These are phyloP conservation scores for Drosophila serrata DNA, from an alignment of 1,140 invertebrate genomes.

Conservation along the genomic window DNA sequence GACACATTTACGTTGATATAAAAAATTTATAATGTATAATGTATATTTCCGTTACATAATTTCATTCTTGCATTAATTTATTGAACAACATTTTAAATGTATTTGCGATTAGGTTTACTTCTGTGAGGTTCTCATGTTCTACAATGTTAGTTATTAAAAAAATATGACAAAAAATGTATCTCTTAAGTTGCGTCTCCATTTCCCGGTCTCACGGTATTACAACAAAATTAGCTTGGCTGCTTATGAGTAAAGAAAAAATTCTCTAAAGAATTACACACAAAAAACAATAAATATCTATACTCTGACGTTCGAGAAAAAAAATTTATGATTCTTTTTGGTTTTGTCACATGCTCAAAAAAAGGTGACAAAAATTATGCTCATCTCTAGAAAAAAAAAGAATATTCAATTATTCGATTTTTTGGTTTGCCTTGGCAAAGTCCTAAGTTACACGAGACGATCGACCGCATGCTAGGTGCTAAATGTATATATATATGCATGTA, in stretches of 20 bases:
- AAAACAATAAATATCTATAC: slow-evolving; percentile 40
- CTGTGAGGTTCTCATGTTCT: slow-evolving; percentile 60
- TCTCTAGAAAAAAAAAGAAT: slow-evolving; percentile 36
- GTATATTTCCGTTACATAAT: slow-evolving; percentile 33
- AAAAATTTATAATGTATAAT: slow-evolving; percentile 61
- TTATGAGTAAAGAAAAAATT: slow-evolving; percentile 65
- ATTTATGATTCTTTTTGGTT: slow-evolving; percentile 33
- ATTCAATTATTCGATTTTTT: slow-evolving; percentile 21
- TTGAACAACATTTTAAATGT: slow-evolving; percentile 80
- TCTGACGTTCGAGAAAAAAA: slow-evolving; percentile 49
- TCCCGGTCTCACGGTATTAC: slow-evolving; percentile 23
- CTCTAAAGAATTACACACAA: slow-evolving; percentile 33
- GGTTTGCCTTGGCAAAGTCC: slow-evolving; percentile 31
- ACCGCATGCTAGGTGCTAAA: slow-evolving; percentile 29
- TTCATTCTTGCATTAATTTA: slow-evolving; percentile 29
- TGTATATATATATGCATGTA: slow-evolving; percentile 7
- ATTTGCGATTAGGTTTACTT: slow-evolving; percentile 59
- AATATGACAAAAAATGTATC: slow-evolving; percentile 53
- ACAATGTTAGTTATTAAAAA: slow-evolving; percentile 51
- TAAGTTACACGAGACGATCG: slow-evolving; percentile 26
- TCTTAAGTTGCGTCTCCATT: slow-evolving; percentile 23
- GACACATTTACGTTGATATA: slow-evolving; percentile 61
- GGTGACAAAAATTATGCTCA: slow-evolving; percentile 38
- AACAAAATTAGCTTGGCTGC: slow-evolving; percentile 82
- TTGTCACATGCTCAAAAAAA: slow-evolving; percentile 70